Conservation (phyloP, 2,888 invertebrate genomes). For the Agonopterix arenella region DNA sequence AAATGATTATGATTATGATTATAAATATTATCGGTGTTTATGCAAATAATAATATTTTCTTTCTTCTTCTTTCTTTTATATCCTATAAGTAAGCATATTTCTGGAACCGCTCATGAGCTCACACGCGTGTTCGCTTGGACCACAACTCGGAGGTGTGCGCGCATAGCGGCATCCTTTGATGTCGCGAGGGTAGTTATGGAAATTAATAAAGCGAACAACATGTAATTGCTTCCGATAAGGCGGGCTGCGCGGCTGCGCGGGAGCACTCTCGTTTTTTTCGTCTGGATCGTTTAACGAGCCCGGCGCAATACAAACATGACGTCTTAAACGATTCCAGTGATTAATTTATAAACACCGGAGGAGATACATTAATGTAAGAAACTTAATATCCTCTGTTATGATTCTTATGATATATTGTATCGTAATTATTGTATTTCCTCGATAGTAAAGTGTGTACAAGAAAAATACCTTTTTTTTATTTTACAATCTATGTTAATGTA, state of each 20-base stretch:
- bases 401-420: neutral
- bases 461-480: too few species aligned
- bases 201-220: slow-evolving; percentile 71
- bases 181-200: slow-evolving; percentile 71
- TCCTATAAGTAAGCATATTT: too few species aligned
- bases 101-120: too few species aligned
- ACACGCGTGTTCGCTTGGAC: slow-evolving; percentile 7
- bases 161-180: slow-evolving; percentile 58
- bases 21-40: too few species aligned
- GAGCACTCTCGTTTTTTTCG: slow-evolving; percentile 13
- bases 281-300: slow-evolving; percentile 31
- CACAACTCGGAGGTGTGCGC: slow-evolving; percentile 18
- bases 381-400: neutral
- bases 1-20: too few species aligned
- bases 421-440: slow-evolving; percentile 3
- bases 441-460: neutral
- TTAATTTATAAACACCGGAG: slow-evolving; percentile 20
- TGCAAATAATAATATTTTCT: too few species aligned
- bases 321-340: slow-evolving; percentile 29
- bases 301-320: slow-evolving; percentile 40
- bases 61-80: too few species aligned
- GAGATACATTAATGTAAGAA: neutral
- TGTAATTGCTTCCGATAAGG: slow-evolving; percentile 75
- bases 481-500: too few species aligned
- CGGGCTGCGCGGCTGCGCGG: slow-evolving; percentile 13